Conservation (phyloP, 2,113 vertebrate species). For the Plecturocebus donacophilus region DNA sequence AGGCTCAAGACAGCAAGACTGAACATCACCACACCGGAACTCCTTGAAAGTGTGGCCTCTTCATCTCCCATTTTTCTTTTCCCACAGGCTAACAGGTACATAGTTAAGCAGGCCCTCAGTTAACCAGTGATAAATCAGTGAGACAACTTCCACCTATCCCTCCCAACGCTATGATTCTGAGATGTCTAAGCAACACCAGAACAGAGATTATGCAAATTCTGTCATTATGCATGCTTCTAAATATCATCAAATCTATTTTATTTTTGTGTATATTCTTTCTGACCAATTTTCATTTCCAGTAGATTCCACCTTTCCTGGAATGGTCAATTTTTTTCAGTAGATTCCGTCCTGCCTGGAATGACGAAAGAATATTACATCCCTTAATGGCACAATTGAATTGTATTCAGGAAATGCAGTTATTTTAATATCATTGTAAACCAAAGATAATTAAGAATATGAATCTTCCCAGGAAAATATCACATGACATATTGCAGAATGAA, state of each 20-base stretch:
- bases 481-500: conserved; percentile 62
- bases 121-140: neutral
- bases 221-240: neutral
- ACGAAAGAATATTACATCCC: conserved; percentile 49
- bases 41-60: neutral
- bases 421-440: conserved; percentile 70
- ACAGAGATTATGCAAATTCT: neutral
- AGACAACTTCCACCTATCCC: neutral
- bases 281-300: conserved; percentile 28
- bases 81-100: neutral
- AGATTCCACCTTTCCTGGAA: conserved; percentile 12
- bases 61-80: neutral
- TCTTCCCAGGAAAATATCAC: conserved; percentile 61
- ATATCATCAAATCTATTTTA: neutral
- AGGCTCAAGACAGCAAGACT: neutral
- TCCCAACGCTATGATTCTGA: neutral
- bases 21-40: neutral
- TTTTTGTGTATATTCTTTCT: conserved; percentile 47
- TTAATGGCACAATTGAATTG: conserved; percentile 64
- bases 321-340: conserved; percentile 30
- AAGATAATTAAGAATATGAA: conserved; percentile 68
- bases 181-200: neutral
- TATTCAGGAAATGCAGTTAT: conserved; percentile 75
- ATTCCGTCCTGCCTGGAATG: conserved; percentile 37
- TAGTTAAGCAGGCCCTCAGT: neutral